These are phyloP conservation scores for Macrotus californicus DNA, from an alignment of 2,113 vertebrate genomes.

Conservation along the genomic window DNA sequence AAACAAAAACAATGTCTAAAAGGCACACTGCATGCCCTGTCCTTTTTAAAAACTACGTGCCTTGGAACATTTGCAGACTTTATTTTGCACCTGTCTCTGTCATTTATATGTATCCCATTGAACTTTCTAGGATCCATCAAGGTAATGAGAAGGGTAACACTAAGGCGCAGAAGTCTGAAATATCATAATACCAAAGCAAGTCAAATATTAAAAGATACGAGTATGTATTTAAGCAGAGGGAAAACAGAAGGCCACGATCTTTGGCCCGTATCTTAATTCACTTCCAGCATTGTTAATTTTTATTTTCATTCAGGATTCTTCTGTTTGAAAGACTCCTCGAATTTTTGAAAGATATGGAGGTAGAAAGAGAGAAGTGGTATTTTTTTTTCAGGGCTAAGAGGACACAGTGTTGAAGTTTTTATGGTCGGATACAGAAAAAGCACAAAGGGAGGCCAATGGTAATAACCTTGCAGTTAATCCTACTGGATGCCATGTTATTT, in stretches of 20 bases:
- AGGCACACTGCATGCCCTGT: not conserved
- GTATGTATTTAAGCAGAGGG: not conserved
- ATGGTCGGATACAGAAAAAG: slow-evolving; percentile 50
- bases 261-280: not conserved
- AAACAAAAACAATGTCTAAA: not conserved
- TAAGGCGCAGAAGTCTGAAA: not conserved
- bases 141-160: not conserved
- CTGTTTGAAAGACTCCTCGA: not conserved
- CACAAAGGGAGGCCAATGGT: slow-evolving; percentile 7
- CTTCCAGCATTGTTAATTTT: not conserved
- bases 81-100: not conserved
- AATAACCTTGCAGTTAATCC: slow-evolving; percentile 67
- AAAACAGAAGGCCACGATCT: not conserved
- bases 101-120: not conserved
- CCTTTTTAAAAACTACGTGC: not conserved
- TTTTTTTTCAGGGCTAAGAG: slow-evolving; percentile 7
- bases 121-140: not conserved
- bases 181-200: not conserved
- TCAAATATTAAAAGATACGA: not conserved
- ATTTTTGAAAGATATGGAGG: not conserved
- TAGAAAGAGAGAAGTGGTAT: not conserved
- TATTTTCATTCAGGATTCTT: not conserved
- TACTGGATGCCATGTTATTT: slow-evolving; percentile 24
- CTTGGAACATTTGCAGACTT: not conserved
- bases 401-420: slow-evolving; percentile 48